phyloP scores from a whole-genome alignment of 2,888 invertebrate species.

The Loripinus fragilis region DNA sequence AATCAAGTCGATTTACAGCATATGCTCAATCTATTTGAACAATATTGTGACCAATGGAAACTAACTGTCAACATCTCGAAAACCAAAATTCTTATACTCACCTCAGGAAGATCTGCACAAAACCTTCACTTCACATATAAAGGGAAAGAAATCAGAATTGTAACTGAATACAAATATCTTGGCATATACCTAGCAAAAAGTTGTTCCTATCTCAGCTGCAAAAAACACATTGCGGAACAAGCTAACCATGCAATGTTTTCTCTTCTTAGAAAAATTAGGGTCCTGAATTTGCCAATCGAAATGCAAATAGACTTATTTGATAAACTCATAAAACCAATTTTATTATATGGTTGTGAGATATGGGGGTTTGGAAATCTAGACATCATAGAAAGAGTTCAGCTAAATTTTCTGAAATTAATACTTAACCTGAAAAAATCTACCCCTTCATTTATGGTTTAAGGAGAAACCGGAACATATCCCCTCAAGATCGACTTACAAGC shows the following conservation, averaged over 20 bases:
- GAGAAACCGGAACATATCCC: background rate
- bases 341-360: background rate
- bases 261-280: background rate
- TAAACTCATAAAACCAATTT: background rate
- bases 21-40: background rate
- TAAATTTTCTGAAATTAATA: background rate
- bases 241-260: background rate
- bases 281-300: background rate
- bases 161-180: background rate
- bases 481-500: background rate
- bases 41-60: background rate
- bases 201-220: background rate
- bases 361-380: background rate
- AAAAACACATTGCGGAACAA: background rate
- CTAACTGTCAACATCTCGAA: background rate
- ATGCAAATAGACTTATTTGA: background rate
- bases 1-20: background rate
- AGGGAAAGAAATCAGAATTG: background rate
- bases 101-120: background rate
- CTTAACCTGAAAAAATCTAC: background rate
- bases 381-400: background rate
- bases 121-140: background rate
- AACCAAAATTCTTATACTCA: background rate
- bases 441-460: background rate
- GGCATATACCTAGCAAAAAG: background rate